Evolutionary conservation across 30 jellyfish, hydroid and myxozoan genomes (phyloP).

Genomic region (Clytia hemisphaerica): DNA sequence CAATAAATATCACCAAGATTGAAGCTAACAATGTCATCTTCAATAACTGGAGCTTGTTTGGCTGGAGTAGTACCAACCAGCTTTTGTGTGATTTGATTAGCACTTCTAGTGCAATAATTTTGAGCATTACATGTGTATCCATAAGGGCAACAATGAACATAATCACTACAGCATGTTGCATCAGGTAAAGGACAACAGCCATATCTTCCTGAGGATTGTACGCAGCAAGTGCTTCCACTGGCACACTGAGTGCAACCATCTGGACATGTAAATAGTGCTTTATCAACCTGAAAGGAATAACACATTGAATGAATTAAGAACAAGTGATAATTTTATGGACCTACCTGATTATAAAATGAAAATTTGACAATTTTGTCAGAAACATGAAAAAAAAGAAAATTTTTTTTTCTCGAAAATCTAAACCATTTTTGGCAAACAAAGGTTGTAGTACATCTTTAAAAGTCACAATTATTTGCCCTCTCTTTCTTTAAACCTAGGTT

Average conservation of each 20-base stretch:
- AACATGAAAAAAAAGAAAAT: too few species aligned
- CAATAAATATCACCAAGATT: constrained; percentile 34
- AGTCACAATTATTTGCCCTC: too few species aligned
- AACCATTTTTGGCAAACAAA: too few species aligned
- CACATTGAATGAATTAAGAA: too few species aligned
- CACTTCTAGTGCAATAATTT: constrained; percentile 1
- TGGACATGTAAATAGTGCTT: too few species aligned
- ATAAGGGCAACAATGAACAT: constrained; percentile 38
- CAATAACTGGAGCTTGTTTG: not conserved
- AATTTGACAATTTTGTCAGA: too few species aligned
- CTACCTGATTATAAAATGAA: too few species aligned
- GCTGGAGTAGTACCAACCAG: not conserved
- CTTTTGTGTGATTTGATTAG: not conserved
- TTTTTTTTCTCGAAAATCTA: too few species aligned
- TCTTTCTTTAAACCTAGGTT: too few species aligned
- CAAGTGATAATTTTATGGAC: too few species aligned
- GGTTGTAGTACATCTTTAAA: too few species aligned
- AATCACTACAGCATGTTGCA: constrained; percentile 46
- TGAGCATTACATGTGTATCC: constrained; percentile 32
- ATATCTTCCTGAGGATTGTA: constrained; percentile 21
- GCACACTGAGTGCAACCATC: constrained; percentile 29
- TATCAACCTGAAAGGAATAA: too few species aligned
- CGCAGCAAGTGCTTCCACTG: constrained; percentile 37
- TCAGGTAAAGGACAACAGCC: constrained; percentile 55
- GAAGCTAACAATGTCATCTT: not conserved